phyloP scores from a whole-genome alignment of 1,140 invertebrate genomes.

The Melanaphis sacchari region DNA sequence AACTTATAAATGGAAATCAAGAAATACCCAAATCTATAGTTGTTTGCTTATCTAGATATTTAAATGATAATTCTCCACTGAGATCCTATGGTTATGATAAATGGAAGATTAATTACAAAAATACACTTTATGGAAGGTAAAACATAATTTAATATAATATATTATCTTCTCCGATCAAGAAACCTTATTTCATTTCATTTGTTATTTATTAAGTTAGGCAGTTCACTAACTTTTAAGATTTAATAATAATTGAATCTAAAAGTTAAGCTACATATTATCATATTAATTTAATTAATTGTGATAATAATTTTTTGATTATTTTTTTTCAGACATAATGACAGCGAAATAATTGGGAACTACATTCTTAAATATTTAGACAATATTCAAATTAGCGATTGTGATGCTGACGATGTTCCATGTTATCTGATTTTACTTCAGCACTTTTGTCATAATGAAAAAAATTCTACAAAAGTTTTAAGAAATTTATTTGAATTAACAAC shows the following conservation, averaged over 20 bases:
- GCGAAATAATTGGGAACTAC: conserved; percentile 38
- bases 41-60: conserved; percentile 37
- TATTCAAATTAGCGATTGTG: conserved; percentile 1
- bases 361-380: conserved; percentile 1
- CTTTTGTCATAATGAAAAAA: conserved; percentile 50
- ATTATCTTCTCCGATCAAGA: background rate
- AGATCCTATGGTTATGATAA: conserved; percentile 9
- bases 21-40: conserved; percentile 41
- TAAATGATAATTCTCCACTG: conserved; percentile 38
- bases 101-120: conserved; percentile 49
- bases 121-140: conserved; percentile 52
- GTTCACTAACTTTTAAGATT: background rate
- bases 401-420: conserved; percentile 36
- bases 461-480: conserved; percentile 13
- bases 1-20: conserved; percentile 35
- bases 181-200: background rate
- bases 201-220: background rate
- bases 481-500: background rate
- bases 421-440: conserved; percentile 47
- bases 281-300: background rate
- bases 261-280: background rate
- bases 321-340: conserved; percentile 15
- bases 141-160: background rate
- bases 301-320: background rate
- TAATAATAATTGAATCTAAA: background rate